Conservation (phyloP, 2,113 vertebrate genomes). For the Grammomys dolichurus region DNA sequence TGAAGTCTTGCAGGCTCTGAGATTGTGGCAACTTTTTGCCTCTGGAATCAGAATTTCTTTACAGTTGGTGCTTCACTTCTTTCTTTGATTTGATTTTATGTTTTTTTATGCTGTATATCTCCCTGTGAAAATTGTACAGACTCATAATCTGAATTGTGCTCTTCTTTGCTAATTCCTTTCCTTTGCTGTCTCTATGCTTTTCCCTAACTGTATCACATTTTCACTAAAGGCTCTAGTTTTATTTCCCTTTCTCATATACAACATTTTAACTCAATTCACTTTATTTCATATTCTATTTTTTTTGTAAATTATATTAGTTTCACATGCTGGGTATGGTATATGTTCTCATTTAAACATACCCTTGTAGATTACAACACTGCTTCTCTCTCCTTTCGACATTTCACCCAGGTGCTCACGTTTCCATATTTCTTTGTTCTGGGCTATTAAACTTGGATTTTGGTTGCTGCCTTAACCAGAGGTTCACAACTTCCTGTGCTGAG, state of each 20-base stretch:
- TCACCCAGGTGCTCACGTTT: slow-evolving; percentile 25
- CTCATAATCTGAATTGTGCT: neutral
- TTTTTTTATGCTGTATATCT: neutral
- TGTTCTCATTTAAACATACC: neutral
- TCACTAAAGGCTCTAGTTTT: neutral
- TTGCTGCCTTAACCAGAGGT: slow-evolving; percentile 29
- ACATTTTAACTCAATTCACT: neutral
- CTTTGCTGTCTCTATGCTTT: neutral
- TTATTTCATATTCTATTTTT: neutral
- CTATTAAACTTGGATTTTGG: slow-evolving; percentile 14
- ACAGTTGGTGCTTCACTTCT: slow-evolving; percentile 18
- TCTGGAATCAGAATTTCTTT: neutral
- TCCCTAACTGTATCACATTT: neutral
- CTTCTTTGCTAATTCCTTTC: neutral
- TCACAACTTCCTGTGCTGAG: slow-evolving; percentile 8
- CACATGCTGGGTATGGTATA: neutral
- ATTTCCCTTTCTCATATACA: neutral
- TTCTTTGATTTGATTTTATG: neutral
- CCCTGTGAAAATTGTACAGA: neutral
- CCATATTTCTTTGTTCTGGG: slow-evolving; percentile 26
- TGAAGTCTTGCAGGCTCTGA: slow-evolving; percentile 1
- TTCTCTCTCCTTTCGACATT: slow-evolving; percentile 50
- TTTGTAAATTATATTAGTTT: neutral
- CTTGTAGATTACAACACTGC: neutral
- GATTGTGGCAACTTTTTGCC: slow-evolving; percentile 6